Conservation (phyloP, 1,140 invertebrate genomes). For the Portunus trituberculatus region DNA sequence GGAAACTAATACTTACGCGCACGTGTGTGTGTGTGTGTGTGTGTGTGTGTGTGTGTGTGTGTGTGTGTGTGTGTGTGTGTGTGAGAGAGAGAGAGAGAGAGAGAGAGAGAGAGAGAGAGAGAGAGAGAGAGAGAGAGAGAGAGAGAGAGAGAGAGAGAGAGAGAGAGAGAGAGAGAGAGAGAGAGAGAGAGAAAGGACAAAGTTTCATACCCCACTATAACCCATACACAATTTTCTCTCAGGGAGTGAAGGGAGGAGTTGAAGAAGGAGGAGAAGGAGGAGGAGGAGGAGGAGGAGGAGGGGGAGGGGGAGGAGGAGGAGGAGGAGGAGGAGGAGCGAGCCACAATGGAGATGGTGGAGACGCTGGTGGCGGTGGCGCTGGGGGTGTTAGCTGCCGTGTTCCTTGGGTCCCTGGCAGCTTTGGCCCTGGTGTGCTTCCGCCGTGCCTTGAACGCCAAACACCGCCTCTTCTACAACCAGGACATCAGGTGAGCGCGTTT, state of each 20-base stretch:
- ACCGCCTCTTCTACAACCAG: constrained; percentile 58
- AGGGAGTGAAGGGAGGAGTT: too few species aligned
- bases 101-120: too few species aligned
- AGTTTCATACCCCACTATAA: background rate
- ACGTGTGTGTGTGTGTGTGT: constrained; percentile 43
- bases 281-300: too few species aligned
- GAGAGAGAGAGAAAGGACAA: background rate
- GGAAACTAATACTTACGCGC: background rate
- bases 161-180: background rate
- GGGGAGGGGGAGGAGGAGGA: background rate
- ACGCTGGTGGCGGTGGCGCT: constrained; percentile 58
- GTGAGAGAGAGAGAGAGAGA: background rate
- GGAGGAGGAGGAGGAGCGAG: background rate
- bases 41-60: constrained; percentile 30
- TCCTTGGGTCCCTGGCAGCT: constrained; percentile 64
- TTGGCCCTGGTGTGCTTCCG: constrained; percentile 60
- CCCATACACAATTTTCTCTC: background rate
- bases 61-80: constrained; percentile 27
- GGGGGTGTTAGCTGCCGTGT: constrained; percentile 64
- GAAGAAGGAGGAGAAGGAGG: too few species aligned
- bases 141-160: background rate
- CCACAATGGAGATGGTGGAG: constrained; percentile 67
- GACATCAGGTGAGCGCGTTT: constrained; percentile 56
- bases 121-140: too few species aligned
- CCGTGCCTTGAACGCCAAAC: constrained; percentile 38